Evolutionary conservation across 2,888 invertebrate species (phyloP), one percentile per base, ranked within the genome.

Genomic region (Aethes cnicana): DNA sequence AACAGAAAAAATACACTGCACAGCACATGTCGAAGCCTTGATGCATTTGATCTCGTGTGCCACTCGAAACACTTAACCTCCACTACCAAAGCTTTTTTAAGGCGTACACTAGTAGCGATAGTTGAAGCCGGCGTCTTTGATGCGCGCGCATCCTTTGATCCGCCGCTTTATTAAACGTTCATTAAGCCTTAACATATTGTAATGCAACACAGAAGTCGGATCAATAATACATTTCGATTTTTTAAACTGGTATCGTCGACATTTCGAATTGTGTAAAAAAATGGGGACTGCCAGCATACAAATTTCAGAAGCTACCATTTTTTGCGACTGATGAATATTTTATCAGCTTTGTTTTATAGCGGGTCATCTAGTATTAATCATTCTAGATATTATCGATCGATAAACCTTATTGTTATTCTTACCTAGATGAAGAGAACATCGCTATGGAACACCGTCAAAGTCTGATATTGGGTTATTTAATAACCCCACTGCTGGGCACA

Each of bases 51-150:
- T 28, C 11, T 28, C 11, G 12, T 28, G n/a, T n/a, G n/a, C 28
- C 2, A 28, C 28, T 28, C 12, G 12, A 28, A 28, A 9, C 28
- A 12, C 12, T 4, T 12, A 28, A 9, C 4, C 9, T 4, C 1
- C 14, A 43, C 26, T 36, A 43, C 35, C 36, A 43, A 37, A 28
- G 26, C 42, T 41, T 41, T 39, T 23, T 25, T 21, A 39, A 62
- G 50, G 68, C 73, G 80, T 79, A 81, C 70, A 68, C 63, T 85
- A 71, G 86, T 82, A 85, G 86, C 84, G 52, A 74, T 76, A 77
- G 74, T 72, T 75, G 74, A 72, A 79, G 81, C 77, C 62, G 41
- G 54, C 48, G 17, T 56, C 53, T 54, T 57, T 52, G 49, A 46
- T 54, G 55, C 56, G 50, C 47, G 18, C 28, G 54, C 56, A 44